These are phyloP conservation scores for Molanna angustata DNA, from an alignment of 2,888 invertebrate species.

Conservation along the genomic window DNA sequence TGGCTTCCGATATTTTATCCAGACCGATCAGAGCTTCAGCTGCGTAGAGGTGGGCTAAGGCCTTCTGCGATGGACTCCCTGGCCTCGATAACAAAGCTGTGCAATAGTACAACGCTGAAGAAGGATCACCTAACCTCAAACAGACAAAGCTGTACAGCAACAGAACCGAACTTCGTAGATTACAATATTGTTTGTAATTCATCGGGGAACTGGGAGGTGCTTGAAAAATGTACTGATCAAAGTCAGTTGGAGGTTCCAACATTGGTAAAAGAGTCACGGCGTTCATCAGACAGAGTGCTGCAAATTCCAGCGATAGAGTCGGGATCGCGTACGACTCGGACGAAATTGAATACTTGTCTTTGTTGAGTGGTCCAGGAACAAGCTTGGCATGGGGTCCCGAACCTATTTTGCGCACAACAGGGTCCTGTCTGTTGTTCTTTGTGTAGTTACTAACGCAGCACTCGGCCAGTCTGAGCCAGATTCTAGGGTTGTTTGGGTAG, in stretches of 20 bases:
- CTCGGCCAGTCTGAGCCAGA: conserved; percentile 93
- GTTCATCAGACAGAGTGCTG: conserved; percentile 82
- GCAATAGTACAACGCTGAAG: conserved; percentile 75
- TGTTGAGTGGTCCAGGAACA: conserved; percentile 21
- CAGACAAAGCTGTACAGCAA: conserved; percentile 79
- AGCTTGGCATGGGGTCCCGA: conserved; percentile 48
- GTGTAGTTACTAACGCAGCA: conserved; percentile 78
- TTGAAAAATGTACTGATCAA: conserved; percentile 43
- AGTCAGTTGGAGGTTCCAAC: conserved; percentile 46
- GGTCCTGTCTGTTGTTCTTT: conserved; percentile 52
- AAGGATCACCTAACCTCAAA: conserved; percentile 79
- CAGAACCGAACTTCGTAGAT: conserved; percentile 64
- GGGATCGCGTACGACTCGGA: conserved; percentile 83
- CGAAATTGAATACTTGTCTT: conserved; percentile 46
- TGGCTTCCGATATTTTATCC: conserved; percentile 79
- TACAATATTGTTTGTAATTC: conserved; percentile 58
- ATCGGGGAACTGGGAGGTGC: conserved; percentile 64
- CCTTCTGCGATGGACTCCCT: conserved; percentile 58
- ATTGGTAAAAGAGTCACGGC: conserved; percentile 70
- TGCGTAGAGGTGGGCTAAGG: conserved; percentile 84
- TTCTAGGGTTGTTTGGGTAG: conserved; percentile 81
- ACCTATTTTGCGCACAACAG: conserved; percentile 48
- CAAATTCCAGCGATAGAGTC: conserved; percentile 86
- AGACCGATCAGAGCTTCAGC: conserved; percentile 83
- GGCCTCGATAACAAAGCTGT: conserved; percentile 70